These are phyloP conservation scores for Phengaris arion DNA, from an alignment of 2,888 invertebrate species.

Conservation along the genomic window DNA sequence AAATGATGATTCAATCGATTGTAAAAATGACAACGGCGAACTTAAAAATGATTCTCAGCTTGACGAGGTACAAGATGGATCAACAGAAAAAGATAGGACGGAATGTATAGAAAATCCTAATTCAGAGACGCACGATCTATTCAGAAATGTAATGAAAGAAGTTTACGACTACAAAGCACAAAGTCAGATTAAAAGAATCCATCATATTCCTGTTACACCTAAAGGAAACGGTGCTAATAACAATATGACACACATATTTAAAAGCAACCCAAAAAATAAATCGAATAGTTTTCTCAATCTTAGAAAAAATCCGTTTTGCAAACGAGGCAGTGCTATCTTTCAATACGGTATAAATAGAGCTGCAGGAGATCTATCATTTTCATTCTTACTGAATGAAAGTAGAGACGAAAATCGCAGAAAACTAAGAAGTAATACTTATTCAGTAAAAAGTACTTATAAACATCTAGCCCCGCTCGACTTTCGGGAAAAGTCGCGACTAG, in stretches of 20 bases:
- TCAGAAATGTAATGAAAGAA: conserved; percentile 37
- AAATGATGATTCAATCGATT: neutral
- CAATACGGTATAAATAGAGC: neutral
- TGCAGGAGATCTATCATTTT: conserved; percentile 37
- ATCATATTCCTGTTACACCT: neutral
- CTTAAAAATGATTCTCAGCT: neutral
- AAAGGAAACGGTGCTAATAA: neutral
- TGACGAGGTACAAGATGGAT: neutral
- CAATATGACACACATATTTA: neutral
- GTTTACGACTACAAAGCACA: conserved; percentile 27
- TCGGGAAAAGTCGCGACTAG: neutral
- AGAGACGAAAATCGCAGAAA: neutral
- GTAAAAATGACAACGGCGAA: neutral
- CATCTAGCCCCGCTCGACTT: neutral
- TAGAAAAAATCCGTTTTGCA: neutral
- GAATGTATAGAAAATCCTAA: neutral
- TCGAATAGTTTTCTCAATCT: neutral
- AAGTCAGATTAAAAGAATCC: conserved; percentile 6
- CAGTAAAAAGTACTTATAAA: neutral
- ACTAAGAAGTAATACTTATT: neutral
- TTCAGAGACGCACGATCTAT: conserved; percentile 35
- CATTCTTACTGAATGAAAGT: conserved; percentile 37
- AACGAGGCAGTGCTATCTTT: too few relatives aligned
- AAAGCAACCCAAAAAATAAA: neutral
- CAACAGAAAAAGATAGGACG: neutral